These are phyloP conservation scores for Xanthorhoe spadicearia DNA, from an alignment of 2,888 invertebrate genomes.

Conservation along the genomic window DNA sequence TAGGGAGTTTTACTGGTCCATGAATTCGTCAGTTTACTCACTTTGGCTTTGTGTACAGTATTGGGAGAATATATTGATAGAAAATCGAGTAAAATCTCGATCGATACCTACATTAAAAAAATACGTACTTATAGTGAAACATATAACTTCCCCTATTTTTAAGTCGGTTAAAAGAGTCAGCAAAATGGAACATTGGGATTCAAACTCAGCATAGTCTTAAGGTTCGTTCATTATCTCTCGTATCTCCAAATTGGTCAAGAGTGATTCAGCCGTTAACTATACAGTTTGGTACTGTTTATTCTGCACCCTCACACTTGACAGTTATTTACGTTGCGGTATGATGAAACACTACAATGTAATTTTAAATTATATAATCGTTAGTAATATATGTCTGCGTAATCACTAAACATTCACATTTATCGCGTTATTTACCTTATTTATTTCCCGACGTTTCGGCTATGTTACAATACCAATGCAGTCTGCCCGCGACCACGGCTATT, in stretches of 20 bases:
- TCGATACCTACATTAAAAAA: too few relatives aligned
- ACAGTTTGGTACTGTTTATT: constrained; percentile 11
- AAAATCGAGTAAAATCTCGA: too few relatives aligned
- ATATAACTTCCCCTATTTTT: too few relatives aligned
- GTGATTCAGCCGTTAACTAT: constrained; percentile 2
- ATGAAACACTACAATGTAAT: constrained; percentile 27
- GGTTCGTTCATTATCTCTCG: constrained; percentile 8
- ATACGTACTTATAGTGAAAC: too few relatives aligned
- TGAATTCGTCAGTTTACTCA: too few relatives aligned
- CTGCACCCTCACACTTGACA: constrained; percentile 39
- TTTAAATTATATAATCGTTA: constrained; percentile 1
- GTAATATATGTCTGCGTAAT: neutral
- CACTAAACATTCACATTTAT: neutral
- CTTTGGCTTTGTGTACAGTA: too few relatives aligned
- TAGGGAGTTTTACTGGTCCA: too few relatives aligned
- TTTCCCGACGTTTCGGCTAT: too few relatives aligned
- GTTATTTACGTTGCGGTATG: constrained; percentile 38
- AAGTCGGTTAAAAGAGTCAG: neutral
- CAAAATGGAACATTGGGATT: neutral
- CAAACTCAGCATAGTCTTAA: neutral
- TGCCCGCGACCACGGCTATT: too few relatives aligned
- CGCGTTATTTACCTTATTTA: too few relatives aligned
- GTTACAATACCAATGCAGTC: too few relatives aligned
- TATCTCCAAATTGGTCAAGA: constrained; percentile 2
- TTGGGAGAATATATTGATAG: too few relatives aligned